A percentile compares a stretch with the other conserved stretches of the same genome.
Conservation (phyloP, 2,888 invertebrate species). For the Eumacrocentrus americanus region DNA sequence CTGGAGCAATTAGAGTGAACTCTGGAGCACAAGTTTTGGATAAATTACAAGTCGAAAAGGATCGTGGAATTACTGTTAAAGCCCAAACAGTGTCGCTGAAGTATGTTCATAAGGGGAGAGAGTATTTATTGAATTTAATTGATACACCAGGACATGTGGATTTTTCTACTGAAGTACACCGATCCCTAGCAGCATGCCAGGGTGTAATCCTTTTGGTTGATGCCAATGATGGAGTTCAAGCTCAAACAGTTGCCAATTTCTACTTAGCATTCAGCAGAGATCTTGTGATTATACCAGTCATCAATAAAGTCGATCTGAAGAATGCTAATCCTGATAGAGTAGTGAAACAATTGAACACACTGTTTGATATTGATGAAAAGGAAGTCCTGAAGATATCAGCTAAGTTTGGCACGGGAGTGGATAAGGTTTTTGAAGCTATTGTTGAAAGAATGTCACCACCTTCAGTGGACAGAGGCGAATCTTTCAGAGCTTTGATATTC, state of each 20-base stretch:
- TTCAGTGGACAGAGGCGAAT: conserved; percentile 64
- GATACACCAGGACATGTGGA: conserved; percentile 99
- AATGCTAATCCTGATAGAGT: conserved; percentile 87
- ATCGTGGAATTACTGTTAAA: conserved; percentile 98
- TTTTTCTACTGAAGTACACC: conserved; percentile 92
- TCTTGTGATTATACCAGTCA: conserved; percentile 84
- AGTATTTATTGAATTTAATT: conserved; percentile 90
- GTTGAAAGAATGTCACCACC: conserved; percentile 82
- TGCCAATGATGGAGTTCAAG: conserved; percentile 95
- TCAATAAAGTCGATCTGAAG: conserved; percentile 96
- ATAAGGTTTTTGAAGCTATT: conserved; percentile 77
- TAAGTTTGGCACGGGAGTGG: conserved; percentile 86
- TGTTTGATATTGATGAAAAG: conserved; percentile 81
- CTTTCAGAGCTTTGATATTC: conserved; percentile 84
- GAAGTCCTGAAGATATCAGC: conserved; percentile 86
- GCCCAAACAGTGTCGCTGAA: conserved; percentile 93
- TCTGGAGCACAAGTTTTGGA: conserved; percentile 77
- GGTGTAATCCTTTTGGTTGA: conserved; percentile 94
- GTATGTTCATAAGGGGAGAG: conserved; percentile 71
- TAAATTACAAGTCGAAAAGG: conserved; percentile 86
- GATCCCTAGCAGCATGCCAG: conserved; percentile 91
- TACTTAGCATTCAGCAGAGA: conserved; percentile 85
- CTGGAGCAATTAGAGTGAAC: conserved; percentile 77
- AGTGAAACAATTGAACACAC: conserved; percentile 74
- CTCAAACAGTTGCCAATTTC: conserved; percentile 97